Evolutionary conservation across 2,888 invertebrate species (phyloP).

Genomic region (Hylaea fasciaria): DNA sequence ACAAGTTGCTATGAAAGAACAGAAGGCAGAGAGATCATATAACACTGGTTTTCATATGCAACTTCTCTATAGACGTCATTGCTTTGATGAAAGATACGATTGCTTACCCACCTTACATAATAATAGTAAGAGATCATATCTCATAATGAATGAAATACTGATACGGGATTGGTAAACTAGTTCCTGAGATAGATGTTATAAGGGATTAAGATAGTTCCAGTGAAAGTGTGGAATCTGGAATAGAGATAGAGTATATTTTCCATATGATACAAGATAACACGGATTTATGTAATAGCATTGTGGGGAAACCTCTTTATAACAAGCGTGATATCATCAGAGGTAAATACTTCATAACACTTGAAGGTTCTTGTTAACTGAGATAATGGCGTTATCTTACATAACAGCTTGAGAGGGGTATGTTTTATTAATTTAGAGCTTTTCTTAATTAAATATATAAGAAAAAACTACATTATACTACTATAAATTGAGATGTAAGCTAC

Average conservation of each 20-base stretch:
- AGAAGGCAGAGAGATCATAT: neutral
- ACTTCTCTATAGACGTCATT: conserved; percentile 12
- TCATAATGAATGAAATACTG: conserved; percentile 10
- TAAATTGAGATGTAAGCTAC: no score
- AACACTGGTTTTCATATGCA: neutral
- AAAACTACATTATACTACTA: no score
- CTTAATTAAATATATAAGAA: neutral
- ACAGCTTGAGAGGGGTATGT: neutral
- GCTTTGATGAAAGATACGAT: conserved; percentile 26
- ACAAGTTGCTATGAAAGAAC: neutral
- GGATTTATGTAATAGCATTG: conserved; percentile 9
- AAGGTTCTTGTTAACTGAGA: neutral
- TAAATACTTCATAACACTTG: conserved; percentile 8
- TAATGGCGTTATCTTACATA: neutral
- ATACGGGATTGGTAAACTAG: conserved; percentile 9
- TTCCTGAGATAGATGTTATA: conserved; percentile 3
- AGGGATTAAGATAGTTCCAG: conserved; percentile 14
- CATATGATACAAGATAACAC: conserved; percentile 18
- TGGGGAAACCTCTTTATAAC: conserved; percentile 2
- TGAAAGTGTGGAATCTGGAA: conserved; percentile 22
- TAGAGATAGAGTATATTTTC: conserved; percentile 8
- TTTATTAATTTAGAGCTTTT: neutral
- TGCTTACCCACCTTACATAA: conserved; percentile 9
- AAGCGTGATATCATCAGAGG: conserved; percentile 6
- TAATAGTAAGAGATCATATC: conserved; percentile 12